phyloP scores from a whole-genome alignment of 2,888 invertebrate genomes.

The Cerastis rubricosa region DNA sequence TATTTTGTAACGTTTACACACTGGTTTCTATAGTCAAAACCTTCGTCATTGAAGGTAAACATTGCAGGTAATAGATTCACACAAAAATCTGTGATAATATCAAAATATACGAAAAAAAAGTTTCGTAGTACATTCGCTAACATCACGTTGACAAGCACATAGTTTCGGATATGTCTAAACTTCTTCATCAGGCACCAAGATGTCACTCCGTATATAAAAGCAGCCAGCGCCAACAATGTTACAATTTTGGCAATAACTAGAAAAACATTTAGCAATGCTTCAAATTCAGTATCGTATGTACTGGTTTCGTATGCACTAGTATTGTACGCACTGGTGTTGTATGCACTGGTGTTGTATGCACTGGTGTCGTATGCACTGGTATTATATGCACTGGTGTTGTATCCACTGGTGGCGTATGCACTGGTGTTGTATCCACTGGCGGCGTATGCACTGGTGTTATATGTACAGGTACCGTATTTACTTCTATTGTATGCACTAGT shows the following conservation, averaged over 20 bases:
- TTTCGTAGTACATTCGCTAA: conserved; percentile 11
- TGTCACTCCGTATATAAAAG: conserved; percentile 6
- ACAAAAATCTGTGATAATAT: neutral
- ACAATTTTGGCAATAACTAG: neutral
- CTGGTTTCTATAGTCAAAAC: neutral
- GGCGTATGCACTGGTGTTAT: neutral
- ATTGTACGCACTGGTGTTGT: neutral
- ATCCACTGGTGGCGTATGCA: neutral
- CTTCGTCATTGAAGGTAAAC: neutral
- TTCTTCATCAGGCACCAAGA: conserved; percentile 14
- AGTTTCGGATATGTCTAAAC: conserved; percentile 16
- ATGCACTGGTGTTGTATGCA: neutral
- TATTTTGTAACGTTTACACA: neutral
- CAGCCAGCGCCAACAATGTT: neutral
- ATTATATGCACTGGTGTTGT: neutral
- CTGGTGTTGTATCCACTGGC: no score
- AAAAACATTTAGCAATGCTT: neutral
- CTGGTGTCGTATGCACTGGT: neutral
- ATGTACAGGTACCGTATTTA: neutral
- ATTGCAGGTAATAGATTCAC: neutral
- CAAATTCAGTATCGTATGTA: neutral
- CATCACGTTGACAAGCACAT: conserved; percentile 15
- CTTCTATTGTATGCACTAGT: neutral
- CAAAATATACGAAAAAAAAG: neutral
- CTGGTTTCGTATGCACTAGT: no score